These are phyloP conservation scores for Sebastes taczanowskii DNA, from an alignment of 2,797 vertebrate genomes.

Conservation along the genomic window DNA sequence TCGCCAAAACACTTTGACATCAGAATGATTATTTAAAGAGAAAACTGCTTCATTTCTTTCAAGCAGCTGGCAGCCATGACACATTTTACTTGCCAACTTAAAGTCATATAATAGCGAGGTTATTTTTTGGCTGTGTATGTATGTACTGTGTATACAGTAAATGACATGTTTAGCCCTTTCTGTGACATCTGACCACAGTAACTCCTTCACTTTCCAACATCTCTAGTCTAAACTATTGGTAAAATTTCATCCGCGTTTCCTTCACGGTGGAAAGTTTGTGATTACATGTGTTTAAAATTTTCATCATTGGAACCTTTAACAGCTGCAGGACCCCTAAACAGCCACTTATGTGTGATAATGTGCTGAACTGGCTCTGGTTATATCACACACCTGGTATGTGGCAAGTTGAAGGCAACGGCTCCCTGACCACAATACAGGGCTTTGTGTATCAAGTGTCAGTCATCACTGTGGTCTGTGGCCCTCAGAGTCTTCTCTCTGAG, in stretches of 20 bases:
- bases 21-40: slow-evolving; percentile 11
- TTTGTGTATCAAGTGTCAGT: slow-evolving; percentile 78
- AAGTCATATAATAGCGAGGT: slow-evolving; percentile 22
- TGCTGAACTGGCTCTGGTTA: slow-evolving; percentile 59
- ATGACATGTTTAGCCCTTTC: slow-evolving; percentile 25
- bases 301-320: slow-evolving; percentile 44
- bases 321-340: slow-evolving; percentile 56
- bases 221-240: slow-evolving; percentile 8
- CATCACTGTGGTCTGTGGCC: slow-evolving; percentile 66
- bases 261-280: slow-evolving; percentile 28
- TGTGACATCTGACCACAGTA: slow-evolving; percentile 39
- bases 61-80: not conserved
- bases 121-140: slow-evolving; percentile 10
- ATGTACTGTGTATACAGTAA: not conserved
- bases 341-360: slow-evolving; percentile 69
- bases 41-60: slow-evolving; percentile 19
- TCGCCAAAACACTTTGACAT: slow-evolving; percentile 19
- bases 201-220: slow-evolving; percentile 16
- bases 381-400: slow-evolving; percentile 78
- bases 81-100: slow-evolving; percentile 15
- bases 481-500: slow-evolving; percentile 54
- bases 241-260: slow-evolving; percentile 17
- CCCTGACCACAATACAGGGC: slow-evolving; percentile 70
- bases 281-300: slow-evolving; percentile 40
- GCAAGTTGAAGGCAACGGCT: slow-evolving; percentile 62